phyloP scores from a whole-genome alignment of 2,113 vertebrate genomes.

The Rhineura floridana region DNA sequence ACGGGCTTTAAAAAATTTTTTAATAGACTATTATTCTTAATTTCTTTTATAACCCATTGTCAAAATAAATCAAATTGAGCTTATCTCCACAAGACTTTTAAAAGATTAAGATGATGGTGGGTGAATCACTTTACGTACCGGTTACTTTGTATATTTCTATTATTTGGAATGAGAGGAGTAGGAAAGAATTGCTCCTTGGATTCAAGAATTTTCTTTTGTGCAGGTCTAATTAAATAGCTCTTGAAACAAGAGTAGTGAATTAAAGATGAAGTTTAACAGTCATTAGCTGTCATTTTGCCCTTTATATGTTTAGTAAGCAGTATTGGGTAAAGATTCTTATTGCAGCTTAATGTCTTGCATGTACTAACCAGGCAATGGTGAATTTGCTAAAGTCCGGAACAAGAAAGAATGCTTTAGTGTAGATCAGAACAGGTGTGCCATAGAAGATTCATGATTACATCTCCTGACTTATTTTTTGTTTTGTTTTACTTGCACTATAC shows the following conservation, averaged over 20 bases:
- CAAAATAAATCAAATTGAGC: conserved; percentile 72
- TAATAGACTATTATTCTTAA: conserved; percentile 68
- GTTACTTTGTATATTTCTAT: conserved; percentile 70
- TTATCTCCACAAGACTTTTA: conserved; percentile 69
- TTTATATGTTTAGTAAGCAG: conserved; percentile 25
- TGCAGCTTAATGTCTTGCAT: not conserved
- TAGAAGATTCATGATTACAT: not conserved
- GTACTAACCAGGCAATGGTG: not conserved
- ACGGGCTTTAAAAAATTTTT: conserved; percentile 71
- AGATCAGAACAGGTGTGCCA: not conserved
- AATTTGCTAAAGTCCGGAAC: not conserved
- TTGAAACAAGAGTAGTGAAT: conserved; percentile 56
- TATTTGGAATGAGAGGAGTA: conserved; percentile 66
- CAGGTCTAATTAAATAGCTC: conserved; percentile 70
- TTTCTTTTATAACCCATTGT: conserved; percentile 65
- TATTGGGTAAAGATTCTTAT: not conserved
- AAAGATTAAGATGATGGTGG: conserved; percentile 70
- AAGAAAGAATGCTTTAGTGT: not conserved
- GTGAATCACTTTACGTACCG: conserved; percentile 68
- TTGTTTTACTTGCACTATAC: not conserved
- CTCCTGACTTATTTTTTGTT: not conserved
- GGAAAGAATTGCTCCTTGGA: conserved; percentile 74
- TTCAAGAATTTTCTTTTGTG: conserved; percentile 67
- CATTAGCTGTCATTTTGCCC: conserved; percentile 54
- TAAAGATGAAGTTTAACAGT: conserved; percentile 37